Evolutionary conservation across 2,113 vertebrate species (phyloP).

Genomic region (Lucifuga dentata): DNA sequence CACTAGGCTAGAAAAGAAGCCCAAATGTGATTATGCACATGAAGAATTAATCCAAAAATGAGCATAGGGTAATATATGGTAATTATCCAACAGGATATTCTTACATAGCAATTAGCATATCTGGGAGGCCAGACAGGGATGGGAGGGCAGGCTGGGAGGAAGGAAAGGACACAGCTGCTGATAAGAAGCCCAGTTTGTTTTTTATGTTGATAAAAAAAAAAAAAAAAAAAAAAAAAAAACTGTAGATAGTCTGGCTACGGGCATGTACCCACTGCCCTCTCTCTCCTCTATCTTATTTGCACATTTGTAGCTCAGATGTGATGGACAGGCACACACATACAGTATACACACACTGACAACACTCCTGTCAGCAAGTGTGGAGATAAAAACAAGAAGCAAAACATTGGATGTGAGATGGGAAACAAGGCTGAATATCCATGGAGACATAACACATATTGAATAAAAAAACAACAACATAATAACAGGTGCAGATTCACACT

Average conservation of each 20-base stretch:
- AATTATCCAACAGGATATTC: slow-evolving; percentile 97
- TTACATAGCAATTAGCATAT: slow-evolving; percentile 97
- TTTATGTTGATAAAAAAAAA: slow-evolving; percentile 68
- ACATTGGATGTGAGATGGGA: slow-evolving; percentile 4
- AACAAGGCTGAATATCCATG: neutral
- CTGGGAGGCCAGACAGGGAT: slow-evolving; percentile 92
- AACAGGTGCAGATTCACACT: no score
- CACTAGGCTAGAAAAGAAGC: slow-evolving; percentile 85
- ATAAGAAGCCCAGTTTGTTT: slow-evolving; percentile 76
- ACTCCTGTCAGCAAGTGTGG: neutral
- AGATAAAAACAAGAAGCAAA: slow-evolving; percentile 3
- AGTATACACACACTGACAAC: neutral
- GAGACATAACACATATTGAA: no score
- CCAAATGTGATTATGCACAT: slow-evolving; percentile 99
- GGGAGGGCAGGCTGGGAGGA: slow-evolving; percentile 78
- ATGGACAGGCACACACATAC: slow-evolving; percentile 36
- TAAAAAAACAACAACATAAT: no score
- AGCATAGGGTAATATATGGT: slow-evolving; percentile 95
- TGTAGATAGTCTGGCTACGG: slow-evolving; percentile 74
- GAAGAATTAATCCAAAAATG: slow-evolving; percentile 98
- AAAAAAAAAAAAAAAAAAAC: no score
- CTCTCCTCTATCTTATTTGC: slow-evolving; percentile 53
- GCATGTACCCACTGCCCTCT: slow-evolving; percentile 57
- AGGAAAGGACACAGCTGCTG: slow-evolving; percentile 78
- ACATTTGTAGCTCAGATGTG: slow-evolving; percentile 53